Evolutionary conservation across 2,888 invertebrate genomes (phyloP).

Genomic region (Ganaspis brasiliensis): DNA sequence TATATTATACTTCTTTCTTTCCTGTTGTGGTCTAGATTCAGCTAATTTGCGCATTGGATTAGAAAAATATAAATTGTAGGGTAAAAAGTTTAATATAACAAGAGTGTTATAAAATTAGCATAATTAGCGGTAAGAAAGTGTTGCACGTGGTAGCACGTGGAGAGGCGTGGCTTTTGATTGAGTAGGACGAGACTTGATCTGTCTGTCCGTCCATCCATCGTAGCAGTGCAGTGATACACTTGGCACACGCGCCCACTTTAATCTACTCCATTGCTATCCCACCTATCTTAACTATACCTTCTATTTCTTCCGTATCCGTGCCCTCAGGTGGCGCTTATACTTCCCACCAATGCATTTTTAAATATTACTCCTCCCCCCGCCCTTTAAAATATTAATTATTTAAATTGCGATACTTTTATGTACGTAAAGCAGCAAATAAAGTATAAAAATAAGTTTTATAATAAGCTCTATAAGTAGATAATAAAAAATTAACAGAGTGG

Average conservation of each 20-base stretch:
- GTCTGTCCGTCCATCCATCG: slow-evolving; percentile 21
- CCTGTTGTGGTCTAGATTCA: no score
- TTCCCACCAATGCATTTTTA: background rate
- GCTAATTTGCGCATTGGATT: no score
- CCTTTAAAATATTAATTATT: no score
- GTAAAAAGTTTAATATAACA: no score
- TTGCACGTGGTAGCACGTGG: slow-evolving; percentile 59
- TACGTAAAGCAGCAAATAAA: no score
- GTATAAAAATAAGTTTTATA: no score
- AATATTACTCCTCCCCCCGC: background rate
- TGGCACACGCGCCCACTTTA: slow-evolving; percentile 71
- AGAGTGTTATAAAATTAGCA: background rate
- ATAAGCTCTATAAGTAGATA: no score
- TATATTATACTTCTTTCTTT: no score
- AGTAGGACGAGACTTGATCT: slow-evolving; percentile 56
- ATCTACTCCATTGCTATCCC: slow-evolving; percentile 66
- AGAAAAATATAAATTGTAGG: no score
- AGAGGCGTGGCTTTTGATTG: slow-evolving; percentile 61
- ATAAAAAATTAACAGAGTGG: no score
- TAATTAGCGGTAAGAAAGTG: background rate
- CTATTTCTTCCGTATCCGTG: background rate
- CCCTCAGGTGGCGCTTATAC: slow-evolving; percentile 16
- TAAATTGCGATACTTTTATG: no score
- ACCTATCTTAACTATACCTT: slow-evolving; percentile 56
- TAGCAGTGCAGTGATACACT: slow-evolving; percentile 71